phyloP scores from a whole-genome alignment of 2,888 invertebrate genomes.

The Drosophila sordidula region DNA sequence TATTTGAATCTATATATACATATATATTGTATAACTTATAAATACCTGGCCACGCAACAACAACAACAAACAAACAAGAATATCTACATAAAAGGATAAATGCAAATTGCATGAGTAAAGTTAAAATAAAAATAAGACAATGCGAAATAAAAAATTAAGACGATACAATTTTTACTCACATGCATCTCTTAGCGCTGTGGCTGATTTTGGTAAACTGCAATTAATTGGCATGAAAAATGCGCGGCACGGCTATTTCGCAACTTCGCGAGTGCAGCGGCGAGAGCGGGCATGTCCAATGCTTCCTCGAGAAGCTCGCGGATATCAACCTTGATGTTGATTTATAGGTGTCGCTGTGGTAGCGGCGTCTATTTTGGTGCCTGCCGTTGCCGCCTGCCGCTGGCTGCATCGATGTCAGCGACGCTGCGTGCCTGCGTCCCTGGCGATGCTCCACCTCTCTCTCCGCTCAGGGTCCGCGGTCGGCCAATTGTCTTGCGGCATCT shows the following conservation, averaged over 20 bases:
- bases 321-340: constrained; percentile 84
- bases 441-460: constrained; percentile 16
- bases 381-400: constrained; percentile 26
- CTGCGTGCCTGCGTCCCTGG: constrained; percentile 57
- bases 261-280: constrained; percentile 50
- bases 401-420: constrained; percentile 24
- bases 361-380: constrained; percentile 64
- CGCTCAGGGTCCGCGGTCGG: constrained; percentile 40
- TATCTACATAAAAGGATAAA: constrained; percentile 73
- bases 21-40: constrained; percentile 28
- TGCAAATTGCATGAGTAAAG: constrained; percentile 48
- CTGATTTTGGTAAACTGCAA: constrained; percentile 67
- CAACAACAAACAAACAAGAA: constrained; percentile 29
- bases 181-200: constrained; percentile 42
- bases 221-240: constrained; percentile 63
- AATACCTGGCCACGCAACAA: constrained; percentile 31
- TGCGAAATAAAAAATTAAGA: constrained; percentile 29
- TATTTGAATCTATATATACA: constrained; percentile 32
- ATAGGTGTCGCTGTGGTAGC: constrained; percentile 66
- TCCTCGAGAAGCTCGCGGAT: constrained; percentile 72
- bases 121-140: constrained; percentile 28
- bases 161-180: constrained; percentile 23
- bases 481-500: constrained; percentile 71
- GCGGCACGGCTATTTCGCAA: constrained; percentile 65
- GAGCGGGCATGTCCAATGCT: constrained; percentile 40